Base-by-base conservation (phyloP, 2,113 vertebrate species). In the Peromyscus maniculatus region DNA sequence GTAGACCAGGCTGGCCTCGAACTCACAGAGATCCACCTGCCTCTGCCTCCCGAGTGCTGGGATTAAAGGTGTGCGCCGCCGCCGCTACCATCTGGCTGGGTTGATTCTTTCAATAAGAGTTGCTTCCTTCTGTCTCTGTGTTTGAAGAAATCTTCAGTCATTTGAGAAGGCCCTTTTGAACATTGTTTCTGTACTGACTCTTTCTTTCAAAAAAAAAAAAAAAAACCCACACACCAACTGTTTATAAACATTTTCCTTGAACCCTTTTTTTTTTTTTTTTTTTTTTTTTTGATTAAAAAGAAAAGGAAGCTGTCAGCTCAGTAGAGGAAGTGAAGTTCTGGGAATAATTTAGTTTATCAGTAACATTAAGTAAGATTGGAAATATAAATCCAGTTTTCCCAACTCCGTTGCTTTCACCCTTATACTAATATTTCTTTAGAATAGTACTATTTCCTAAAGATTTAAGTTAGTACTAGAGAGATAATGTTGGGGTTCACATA, bases 221-320 rank as follows among this genome's bases (percentile, higher is more conserved):
- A 49, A 49, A 62, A 5, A 64, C n/a, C n/a, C n/a, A n/a, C n/a
- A n/a, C 59, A 43, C 43, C 43, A 43, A 43, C 19, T 36, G 86
- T 66, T 83, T 96, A 16, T 52, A 93, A 69, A 96, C 64, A 59
- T 90, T 96, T 92, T 59, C 16, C 67, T 96, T 97, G n/a, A 97
- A 87, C 43, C 92, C 21, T 26, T 57, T 87, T 91, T 93, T 94
- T 17, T 83, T 94, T 93, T 33, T 92, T 94, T n/a, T n/a, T 22
- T 83, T 94, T 93, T n/a, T n/a, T 22, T 83, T 94, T 93, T n/a
- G 64, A 43, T 93, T 97, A 94, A 66, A 46, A 82, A 33, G 28
- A 74, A 39, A 87, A 87, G 88, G 67, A 71, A 93, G 91, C 52
- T 90, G 7, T 93, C 82, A 92, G n/a, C 19, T 15, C 16, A 67